Percentiles rank a stretch among this genome's conserved stretches.
Evolutionary conservation across 2,797 vertebrate species (phyloP).

Genomic region (Silurus aristotelis): DNA sequence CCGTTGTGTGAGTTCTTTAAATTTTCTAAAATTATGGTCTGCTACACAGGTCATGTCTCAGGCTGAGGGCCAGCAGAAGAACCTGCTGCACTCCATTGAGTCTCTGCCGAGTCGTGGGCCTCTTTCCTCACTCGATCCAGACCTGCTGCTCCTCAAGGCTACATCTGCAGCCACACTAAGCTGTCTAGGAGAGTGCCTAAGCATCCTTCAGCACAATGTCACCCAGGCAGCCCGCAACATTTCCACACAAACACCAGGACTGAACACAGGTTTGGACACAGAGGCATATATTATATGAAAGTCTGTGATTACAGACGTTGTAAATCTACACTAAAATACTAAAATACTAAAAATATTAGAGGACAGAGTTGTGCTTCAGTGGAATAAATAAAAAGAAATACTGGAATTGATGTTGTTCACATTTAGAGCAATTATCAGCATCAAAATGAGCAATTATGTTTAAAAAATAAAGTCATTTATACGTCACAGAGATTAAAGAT

Average conservation of each 20-base stretch:
- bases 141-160: conserved; percentile 88
- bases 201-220: conserved; percentile 84
- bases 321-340: background rate
- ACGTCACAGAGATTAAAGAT: background rate
- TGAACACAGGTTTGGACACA: conserved; percentile 50
- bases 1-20: background rate
- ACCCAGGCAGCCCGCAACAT: conserved; percentile 74
- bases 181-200: conserved; percentile 91
- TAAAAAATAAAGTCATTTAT: background rate
- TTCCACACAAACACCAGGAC: conserved; percentile 63
- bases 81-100: conserved; percentile 84
- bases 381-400: conserved; percentile 3
- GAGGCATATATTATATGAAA: background rate
- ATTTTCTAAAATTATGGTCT: conserved; percentile 1
- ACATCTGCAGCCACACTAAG: conserved; percentile 89
- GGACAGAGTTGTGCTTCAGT: background rate
- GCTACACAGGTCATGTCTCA: conserved; percentile 79
- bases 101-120: conserved; percentile 82
- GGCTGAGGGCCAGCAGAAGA: conserved; percentile 86
- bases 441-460: background rate
- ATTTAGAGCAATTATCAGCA: background rate
- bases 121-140: conserved; percentile 87
- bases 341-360: background rate
- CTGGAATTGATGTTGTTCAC: background rate
- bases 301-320: background rate